Conservation (phyloP, 2,797 vertebrate species). For the Pangasius krempfi region DNA sequence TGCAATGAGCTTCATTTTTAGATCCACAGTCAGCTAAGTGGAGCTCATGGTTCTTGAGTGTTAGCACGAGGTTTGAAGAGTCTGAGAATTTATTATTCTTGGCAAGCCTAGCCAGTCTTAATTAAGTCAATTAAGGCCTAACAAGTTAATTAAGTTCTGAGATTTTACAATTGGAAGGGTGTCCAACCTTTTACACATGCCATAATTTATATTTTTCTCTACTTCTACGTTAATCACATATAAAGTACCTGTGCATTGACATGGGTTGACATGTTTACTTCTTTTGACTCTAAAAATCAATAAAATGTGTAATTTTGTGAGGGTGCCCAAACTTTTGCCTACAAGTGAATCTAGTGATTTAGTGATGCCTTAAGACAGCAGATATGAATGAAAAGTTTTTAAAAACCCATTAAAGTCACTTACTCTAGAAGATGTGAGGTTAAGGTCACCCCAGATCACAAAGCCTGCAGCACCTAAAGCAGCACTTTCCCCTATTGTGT, state of each 20-base stretch:
- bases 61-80: not conserved
- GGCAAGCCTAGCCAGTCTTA: not conserved
- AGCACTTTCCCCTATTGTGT: conserved; percentile 79
- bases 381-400: not conserved
- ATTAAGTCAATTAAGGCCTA: not conserved
- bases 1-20: not conserved
- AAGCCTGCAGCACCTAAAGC: conserved; percentile 80
- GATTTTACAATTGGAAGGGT: not conserved
- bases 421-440: conserved; percentile 81
- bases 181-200: not conserved
- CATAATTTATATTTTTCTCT: too few species aligned
- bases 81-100: not conserved
- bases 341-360: not conserved
- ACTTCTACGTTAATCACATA: not conserved
- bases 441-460: conserved; percentile 81
- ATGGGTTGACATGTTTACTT: not conserved
- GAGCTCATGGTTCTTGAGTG: not conserved
- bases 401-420: conserved; percentile 44
- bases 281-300: not conserved
- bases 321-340: not conserved
- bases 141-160: not conserved
- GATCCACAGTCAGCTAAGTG: not conserved
- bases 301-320: not conserved
- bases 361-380: not conserved
- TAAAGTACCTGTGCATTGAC: not conserved